Evolutionary conservation across 1,140 invertebrate genomes (phyloP).

Genomic region (Drosophila jambulina): DNA sequence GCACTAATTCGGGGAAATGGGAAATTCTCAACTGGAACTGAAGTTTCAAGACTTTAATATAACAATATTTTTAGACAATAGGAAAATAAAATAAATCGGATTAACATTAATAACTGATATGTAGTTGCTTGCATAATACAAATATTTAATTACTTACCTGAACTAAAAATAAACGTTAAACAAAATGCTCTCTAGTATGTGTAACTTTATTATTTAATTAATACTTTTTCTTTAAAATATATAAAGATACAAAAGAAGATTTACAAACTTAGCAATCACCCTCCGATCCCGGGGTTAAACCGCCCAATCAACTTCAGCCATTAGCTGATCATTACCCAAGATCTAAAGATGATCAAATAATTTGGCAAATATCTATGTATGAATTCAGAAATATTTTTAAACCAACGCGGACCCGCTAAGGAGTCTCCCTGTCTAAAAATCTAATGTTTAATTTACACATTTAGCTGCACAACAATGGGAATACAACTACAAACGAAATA

Average conservation of each 20-base stretch:
- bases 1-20: constrained; percentile 10
- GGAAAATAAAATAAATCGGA: background rate
- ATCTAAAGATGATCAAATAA: constrained; percentile 37
- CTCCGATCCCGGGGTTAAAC: background rate
- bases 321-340: constrained; percentile 22
- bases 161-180: background rate
- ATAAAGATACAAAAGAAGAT: background rate
- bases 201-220: background rate
- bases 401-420: constrained; percentile 7
- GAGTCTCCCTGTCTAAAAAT: constrained; percentile 42
- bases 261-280: background rate
- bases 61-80: no score
- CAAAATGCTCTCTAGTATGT: background rate
- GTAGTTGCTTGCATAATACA: no score
- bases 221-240: background rate
- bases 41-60: background rate
- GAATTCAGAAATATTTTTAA: constrained; percentile 41
- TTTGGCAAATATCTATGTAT: constrained; percentile 42
- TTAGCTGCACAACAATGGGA: constrained; percentile 58
- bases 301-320: constrained; percentile 27
- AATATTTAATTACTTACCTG: background rate
- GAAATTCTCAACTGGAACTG: background rate
- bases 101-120: background rate
- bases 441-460: constrained; percentile 66
- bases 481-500: constrained; percentile 46